Evolutionary conservation across 2,888 invertebrate genomes (phyloP), one percentile per base, ranked within the genome.

Genomic region (Oscheius sp.): DNA sequence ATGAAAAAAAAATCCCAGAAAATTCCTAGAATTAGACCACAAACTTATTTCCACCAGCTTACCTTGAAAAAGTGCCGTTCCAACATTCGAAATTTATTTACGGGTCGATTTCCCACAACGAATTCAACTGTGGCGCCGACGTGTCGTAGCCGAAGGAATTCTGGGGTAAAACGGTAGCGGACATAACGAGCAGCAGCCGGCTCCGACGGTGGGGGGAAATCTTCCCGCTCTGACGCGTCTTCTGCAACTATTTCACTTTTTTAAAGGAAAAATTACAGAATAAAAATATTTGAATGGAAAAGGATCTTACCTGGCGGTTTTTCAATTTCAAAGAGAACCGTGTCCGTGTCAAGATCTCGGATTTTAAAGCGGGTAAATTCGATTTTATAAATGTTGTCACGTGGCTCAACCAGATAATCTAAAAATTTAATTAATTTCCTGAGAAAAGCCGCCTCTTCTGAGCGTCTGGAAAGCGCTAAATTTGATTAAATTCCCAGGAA

Each of bases 71-170:
- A 98, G 90, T 98, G 97, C 59, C 95, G 93, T 89, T 98, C 97
- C 85, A 98, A 96, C 98, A 98, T 99, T 71, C 98, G 92, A 90
- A 99, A 98, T 89, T 95, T 94, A 89, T 89, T 94, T 1, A 98
- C 95, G 35, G 96, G 94, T 84, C 93, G 93, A 77, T 93, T 92
- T 25, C 98, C 98, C 27, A 98, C 96, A 12, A 95, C 94, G 89
- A 98, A 98, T 90, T 98, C 98, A 77, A 99, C 96, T 94, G 96
- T 97, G 25, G 98, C 97, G 78, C 98, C 98, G 69, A 98, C 95
- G 85, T 96, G 95, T 90, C 95, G 95, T 77, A 98, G 90, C 9
- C 63, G 59, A 12, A 98, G 92, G 91, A 98, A 98, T 88, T 96
- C 94, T 35, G 96, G 95, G n/a, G 96, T 96, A 89, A 98, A 98